A percentile compares a stretch with the other conserved stretches of the same genome.
These are phyloP conservation scores for Mastomys natalensis DNA, from an alignment of 2,113 vertebrate species.

Conservation along the genomic window DNA sequence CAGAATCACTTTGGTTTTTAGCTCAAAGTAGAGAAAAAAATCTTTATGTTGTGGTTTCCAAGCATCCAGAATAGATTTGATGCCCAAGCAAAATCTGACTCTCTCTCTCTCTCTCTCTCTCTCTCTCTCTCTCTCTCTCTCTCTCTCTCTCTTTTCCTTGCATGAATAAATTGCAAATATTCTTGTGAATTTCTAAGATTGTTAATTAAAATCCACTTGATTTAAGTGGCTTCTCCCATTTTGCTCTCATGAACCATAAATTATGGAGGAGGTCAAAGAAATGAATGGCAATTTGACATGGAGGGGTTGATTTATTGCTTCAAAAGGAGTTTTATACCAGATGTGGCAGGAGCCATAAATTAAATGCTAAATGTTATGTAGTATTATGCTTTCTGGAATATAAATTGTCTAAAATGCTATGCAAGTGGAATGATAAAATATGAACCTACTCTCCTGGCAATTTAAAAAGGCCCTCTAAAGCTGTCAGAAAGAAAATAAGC, in stretches of 20 bases:
- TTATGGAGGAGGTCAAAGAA: slow-evolving; percentile 79
- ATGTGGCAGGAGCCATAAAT: slow-evolving; percentile 79
- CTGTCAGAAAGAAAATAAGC: slow-evolving; percentile 77
- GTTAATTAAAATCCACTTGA: slow-evolving; percentile 80
- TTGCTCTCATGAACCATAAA: slow-evolving; percentile 73
- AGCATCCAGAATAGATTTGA: slow-evolving; percentile 60
- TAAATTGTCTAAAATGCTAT: slow-evolving; percentile 76
- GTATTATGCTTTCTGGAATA: slow-evolving; percentile 79
- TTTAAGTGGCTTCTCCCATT: slow-evolving; percentile 77
- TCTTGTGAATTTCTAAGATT: slow-evolving; percentile 76
- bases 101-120: background rate
- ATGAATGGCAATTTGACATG: slow-evolving; percentile 82
- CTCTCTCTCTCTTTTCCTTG: background rate
- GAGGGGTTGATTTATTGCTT: slow-evolving; percentile 83
- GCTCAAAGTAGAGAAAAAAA: slow-evolving; percentile 46
- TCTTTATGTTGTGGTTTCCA: slow-evolving; percentile 52
- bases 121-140: slow-evolving; percentile 26
- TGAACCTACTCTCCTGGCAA: slow-evolving; percentile 78
- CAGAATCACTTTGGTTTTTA: slow-evolving; percentile 69
- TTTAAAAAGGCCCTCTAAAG: slow-evolving; percentile 74
- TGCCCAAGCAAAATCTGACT: slow-evolving; percentile 36
- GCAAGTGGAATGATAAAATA: slow-evolving; percentile 82
- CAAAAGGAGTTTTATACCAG: slow-evolving; percentile 80
- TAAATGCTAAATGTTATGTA: slow-evolving; percentile 78
- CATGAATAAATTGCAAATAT: slow-evolving; percentile 76